Evolutionary conservation across 2,113 vertebrate species (phyloP).

Genomic region (Anhinga anhinga): DNA sequence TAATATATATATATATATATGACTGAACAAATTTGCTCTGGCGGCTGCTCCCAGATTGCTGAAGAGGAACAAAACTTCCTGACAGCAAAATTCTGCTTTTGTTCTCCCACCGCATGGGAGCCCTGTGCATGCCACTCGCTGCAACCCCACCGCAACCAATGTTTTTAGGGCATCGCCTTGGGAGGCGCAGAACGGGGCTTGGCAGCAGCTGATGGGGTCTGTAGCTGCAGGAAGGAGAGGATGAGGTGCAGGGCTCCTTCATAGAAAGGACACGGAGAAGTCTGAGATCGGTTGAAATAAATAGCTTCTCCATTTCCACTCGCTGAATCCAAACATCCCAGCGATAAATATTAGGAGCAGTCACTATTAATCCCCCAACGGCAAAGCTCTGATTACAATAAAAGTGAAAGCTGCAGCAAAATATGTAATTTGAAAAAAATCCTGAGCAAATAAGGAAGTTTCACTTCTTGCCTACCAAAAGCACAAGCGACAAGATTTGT

Average conservation of each 20-base stretch:
- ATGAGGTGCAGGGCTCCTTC: not conserved
- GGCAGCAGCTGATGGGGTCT: not conserved
- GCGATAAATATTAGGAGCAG: not conserved
- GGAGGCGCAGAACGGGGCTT: not conserved
- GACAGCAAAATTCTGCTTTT: not conserved
- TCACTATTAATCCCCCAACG: not conserved
- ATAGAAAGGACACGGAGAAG: rapidly evolving
- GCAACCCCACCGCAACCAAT: rapidly evolving
- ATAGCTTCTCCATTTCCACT: not conserved
- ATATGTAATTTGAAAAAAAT: not conserved
- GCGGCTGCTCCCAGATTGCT: not conserved
- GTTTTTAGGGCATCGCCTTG: not conserved
- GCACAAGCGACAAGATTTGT: not conserved
- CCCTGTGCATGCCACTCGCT: rapidly evolving
- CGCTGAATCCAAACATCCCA: not conserved
- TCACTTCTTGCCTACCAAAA: not conserved
- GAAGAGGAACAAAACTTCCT: not conserved
- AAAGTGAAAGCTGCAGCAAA: not conserved
- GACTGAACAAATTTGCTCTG: not conserved
- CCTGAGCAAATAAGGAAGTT: constrained; percentile 40
- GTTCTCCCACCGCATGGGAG: rapidly evolving
- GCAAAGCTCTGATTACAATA: not conserved
- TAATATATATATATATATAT: not conserved
- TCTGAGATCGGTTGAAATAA: not conserved
- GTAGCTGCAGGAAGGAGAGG: not conserved